These are phyloP conservation scores for Enchytraeus crypticus DNA, from an alignment of 2,888 invertebrate genomes.

Conservation along the genomic window DNA sequence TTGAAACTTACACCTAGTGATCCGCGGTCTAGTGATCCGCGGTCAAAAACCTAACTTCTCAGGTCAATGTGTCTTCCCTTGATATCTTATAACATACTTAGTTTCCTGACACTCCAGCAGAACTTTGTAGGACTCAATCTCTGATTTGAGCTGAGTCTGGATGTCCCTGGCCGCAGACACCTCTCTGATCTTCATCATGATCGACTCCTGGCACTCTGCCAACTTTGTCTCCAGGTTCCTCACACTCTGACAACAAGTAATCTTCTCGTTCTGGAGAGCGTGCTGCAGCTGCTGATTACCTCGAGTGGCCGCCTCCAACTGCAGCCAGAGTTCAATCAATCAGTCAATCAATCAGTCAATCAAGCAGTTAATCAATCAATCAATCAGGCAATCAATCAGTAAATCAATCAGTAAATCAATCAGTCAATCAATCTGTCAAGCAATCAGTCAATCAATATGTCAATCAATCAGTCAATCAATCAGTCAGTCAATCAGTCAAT, in stretches of 20 bases:
- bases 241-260: conserved; percentile 22
- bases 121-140: conserved; percentile 40
- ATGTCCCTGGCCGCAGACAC: conserved; percentile 34
- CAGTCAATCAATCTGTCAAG: no score
- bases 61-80: no score
- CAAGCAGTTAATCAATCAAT: no score
- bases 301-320: conserved; percentile 9
- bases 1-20: no score
- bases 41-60: no score
- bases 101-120: conserved; percentile 43
- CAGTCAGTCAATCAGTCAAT: no score
- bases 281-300: conserved; percentile 10
- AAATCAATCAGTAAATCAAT: no score
- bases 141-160: conserved; percentile 39
- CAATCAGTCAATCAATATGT: no score
- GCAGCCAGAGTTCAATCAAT: background rate
- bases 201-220: conserved; percentile 38
- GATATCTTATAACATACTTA: no score
- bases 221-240: conserved; percentile 37
- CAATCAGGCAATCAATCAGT: no score
- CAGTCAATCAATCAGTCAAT: background rate
- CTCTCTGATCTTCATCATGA: conserved; percentile 42
- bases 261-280: conserved; percentile 11
- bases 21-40: no score
- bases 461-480: no score